These are phyloP conservation scores for Matsumyia berberina DNA, from an alignment of 2,888 invertebrate species.

Conservation along the genomic window DNA sequence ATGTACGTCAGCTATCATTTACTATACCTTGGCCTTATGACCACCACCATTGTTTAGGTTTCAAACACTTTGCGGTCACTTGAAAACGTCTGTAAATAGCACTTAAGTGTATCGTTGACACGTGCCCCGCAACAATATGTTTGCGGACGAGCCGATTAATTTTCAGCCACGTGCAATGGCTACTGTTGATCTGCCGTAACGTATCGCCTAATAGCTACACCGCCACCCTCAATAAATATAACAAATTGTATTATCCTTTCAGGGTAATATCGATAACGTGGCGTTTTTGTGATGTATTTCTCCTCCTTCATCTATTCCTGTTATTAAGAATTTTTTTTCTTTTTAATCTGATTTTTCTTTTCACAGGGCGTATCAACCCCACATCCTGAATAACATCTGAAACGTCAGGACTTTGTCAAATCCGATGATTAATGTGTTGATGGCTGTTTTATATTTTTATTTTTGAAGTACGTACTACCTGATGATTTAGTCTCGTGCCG, in stretches of 20 bases:
- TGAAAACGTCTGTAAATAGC: conserved; percentile 67
- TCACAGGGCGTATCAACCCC: conserved; percentile 17
- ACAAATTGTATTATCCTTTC: conserved; percentile 73
- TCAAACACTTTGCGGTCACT: conserved; percentile 73
- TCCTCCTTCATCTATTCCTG: conserved; percentile 22
- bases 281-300: conserved; percentile 5
- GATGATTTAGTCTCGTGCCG: conserved; percentile 39
- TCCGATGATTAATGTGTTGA: conserved; percentile 68
- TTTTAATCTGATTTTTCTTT: conserved; percentile 36
- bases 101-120: conserved; percentile 74
- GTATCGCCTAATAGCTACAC: conserved; percentile 48
- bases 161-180: conserved; percentile 67
- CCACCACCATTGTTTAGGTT: conserved; percentile 42
- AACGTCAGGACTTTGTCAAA: conserved; percentile 65
- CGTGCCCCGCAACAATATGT: conserved; percentile 73
- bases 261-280: conserved; percentile 43
- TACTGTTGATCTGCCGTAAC: conserved; percentile 65
- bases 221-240: conserved; percentile 64
- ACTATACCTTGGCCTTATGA: conserved; percentile 26
- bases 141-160: conserved; percentile 73
- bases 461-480: conserved; percentile 6
- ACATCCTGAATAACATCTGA: conserved; percentile 16
- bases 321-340: conserved; percentile 39
- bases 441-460: conserved; percentile 35
- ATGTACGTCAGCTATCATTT: neutral